Evolutionary conservation across 2,797 vertebrate genomes (phyloP).

Genomic region (Pseudochirops corinnae): DNA sequence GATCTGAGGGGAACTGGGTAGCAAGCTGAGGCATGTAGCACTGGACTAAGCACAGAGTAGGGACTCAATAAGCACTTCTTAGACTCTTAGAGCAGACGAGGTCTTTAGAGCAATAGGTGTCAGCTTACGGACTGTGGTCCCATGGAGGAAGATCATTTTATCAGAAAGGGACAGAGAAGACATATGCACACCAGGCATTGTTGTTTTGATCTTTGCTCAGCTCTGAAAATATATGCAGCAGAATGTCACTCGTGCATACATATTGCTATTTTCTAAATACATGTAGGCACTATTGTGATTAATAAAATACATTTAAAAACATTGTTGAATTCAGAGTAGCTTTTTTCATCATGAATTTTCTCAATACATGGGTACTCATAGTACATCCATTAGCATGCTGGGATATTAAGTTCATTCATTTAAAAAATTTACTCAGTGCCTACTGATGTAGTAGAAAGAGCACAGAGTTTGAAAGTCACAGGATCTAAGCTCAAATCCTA

Average conservation of each 20-base stretch:
- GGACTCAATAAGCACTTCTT: background rate
- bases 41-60: background rate
- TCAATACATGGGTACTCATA: background rate
- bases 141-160: background rate
- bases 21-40: background rate
- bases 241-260: background rate
- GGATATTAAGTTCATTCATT: background rate
- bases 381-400: background rate
- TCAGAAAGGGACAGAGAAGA: background rate
- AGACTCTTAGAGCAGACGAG: background rate
- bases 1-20: background rate
- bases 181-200: background rate
- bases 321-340: background rate
- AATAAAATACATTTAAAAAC: background rate
- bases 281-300: background rate
- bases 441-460: background rate
- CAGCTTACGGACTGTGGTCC: background rate
- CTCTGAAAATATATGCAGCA: background rate
- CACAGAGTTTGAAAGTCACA: background rate
- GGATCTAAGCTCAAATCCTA: background rate
- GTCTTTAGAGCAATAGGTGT: background rate
- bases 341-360: background rate
- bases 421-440: background rate
- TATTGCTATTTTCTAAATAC: background rate
- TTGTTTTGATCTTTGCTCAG: background rate